Base-by-base conservation (phyloP, 2,888 invertebrate genomes). In the Aquatica leii region DNA sequence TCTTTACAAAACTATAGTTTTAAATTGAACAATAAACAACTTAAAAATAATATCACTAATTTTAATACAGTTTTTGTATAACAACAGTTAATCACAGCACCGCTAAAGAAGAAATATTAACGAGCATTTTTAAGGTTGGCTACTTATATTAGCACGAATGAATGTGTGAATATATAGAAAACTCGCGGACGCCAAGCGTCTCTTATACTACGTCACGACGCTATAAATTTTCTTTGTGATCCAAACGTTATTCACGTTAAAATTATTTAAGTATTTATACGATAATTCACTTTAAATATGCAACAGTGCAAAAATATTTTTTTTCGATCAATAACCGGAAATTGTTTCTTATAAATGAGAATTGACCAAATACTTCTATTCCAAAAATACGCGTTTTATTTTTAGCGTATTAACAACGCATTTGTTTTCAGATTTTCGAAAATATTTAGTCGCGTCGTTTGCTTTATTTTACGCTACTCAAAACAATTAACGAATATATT, bases 91-190 rank as follows among this genome's bases (percentile, higher is more conserved):
- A 46, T 20, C 18, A 46, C 11, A 18, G 46, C 17, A 46, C 17
- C 46, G 9, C 11, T 18, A 11, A 11, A 46, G 20, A 46, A 20
- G 46, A 24, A 24, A n/a, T 43, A 43, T 46, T 14, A 46, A 46
- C 18, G 18, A 18, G 20, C 8, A 46, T 46, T 17, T 46, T 15
- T 46, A 17, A 18, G 17, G 57, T 63, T 59, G 59, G 59, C 59
- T 59, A 54, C 74, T 76, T 76, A 72, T 74, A 75, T 71, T 72
- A 65, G 67, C 64, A 67, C 55, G 71, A 65, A 59, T 65, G 77
- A 73, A 77, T 77, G 76, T 56, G 21, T 41, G 62, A 74, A 76
- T 77, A 73, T 74, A 74, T 73, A 74, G 75, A 73, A 73, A 75
- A 73, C 70, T 71, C 71, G 72, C 70, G 75, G 77, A 75, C 76